These are phyloP conservation scores for Drosophila rellima DNA, from an alignment of 2,888 invertebrate species.

Conservation along the genomic window DNA sequence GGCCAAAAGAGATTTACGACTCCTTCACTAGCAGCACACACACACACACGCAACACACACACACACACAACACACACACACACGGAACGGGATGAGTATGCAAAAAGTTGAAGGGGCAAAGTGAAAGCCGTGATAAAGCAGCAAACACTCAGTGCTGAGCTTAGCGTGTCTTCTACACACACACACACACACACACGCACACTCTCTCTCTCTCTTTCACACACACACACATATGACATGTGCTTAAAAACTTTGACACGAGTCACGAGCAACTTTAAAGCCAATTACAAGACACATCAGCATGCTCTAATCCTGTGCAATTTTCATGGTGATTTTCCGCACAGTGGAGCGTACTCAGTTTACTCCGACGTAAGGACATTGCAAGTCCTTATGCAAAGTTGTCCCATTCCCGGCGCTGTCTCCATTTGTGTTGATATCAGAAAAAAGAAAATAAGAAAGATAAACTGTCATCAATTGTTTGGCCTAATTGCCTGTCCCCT, in stretches of 20 bases:
- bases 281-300: slow-evolving; percentile 60
- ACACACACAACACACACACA: slow-evolving; percentile 3
- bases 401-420: background rate
- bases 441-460: background rate
- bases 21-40: slow-evolving; percentile 57
- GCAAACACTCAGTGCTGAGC: slow-evolving; percentile 55
- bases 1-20: slow-evolving; percentile 70
- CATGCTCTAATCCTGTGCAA: slow-evolving; percentile 41
- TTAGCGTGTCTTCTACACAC: slow-evolving; percentile 50
- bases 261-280: slow-evolving; percentile 63
- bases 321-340: slow-evolving; percentile 48
- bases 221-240: slow-evolving; percentile 45
- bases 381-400: slow-evolving; percentile 30
- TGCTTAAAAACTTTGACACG: slow-evolving; percentile 56
- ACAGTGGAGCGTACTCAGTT: slow-evolving; percentile 21
- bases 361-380: slow-evolving; percentile 14
- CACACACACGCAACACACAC: slow-evolving; percentile 6
- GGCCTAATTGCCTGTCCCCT: slow-evolving; percentile 59
- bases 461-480: slow-evolving; percentile 52
- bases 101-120: slow-evolving; percentile 51
- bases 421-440: slow-evolving; percentile 35
- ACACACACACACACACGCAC: slow-evolving; percentile 32
- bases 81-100: slow-evolving; percentile 52
- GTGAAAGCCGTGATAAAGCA: slow-evolving; percentile 55
- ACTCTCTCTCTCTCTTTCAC: too few relatives aligned